A percentile compares a stretch with the other conserved stretches of the same genome.
Conservation (phyloP, 2,113 vertebrate species). For the Ageneiosus marmoratus region DNA sequence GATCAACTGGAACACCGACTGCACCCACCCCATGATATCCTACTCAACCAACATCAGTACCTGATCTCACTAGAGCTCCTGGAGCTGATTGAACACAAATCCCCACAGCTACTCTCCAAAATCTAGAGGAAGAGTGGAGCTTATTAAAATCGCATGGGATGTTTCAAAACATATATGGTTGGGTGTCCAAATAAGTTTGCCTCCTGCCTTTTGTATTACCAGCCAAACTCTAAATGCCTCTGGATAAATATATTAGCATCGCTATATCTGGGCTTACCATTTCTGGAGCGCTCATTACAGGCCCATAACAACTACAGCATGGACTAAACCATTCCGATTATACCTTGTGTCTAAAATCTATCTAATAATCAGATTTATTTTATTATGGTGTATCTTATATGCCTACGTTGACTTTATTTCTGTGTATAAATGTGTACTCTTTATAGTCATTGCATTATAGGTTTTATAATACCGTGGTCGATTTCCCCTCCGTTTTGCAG, state of each 20-base stretch:
- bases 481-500: not conserved
- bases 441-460: not conserved
- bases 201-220: not conserved
- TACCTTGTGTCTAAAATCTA: not conserved
- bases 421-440: not conserved
- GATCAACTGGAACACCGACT: no score
- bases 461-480: not conserved
- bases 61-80: no score
- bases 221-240: no score
- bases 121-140: no score
- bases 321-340: conserved; percentile 66
- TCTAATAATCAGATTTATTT: not conserved
- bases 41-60: no score
- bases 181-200: no score
- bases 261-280: conserved; percentile 61
- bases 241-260: conserved; percentile 55
- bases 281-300: conserved; percentile 52
- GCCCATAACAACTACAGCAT: conserved; percentile 44
- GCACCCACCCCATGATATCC: no score
- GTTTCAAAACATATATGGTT: no score
- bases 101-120: no score
- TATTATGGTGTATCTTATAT: not conserved
- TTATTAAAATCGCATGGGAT: no score
- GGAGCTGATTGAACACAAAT: no score
- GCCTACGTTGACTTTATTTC: no score